A percentile compares a stretch with the other conserved stretches of the same genome.
Evolutionary conservation across 2,113 vertebrate genomes (phyloP).

Genomic region (Bufo bufo): DNA sequence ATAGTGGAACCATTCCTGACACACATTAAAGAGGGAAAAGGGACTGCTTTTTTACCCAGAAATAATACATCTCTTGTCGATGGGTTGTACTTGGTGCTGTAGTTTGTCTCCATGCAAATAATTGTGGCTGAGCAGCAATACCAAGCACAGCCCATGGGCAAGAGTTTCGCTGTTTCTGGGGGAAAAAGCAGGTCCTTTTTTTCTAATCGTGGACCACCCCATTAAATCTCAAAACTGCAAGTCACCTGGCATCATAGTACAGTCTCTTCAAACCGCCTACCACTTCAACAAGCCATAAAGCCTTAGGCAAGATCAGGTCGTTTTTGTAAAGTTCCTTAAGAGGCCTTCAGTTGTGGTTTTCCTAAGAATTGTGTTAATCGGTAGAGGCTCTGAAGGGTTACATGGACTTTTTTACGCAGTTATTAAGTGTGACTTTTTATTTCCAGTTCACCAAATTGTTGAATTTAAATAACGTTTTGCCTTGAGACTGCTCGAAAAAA

Average conservation of each 20-base stretch:
- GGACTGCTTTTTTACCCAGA: too few relatives aligned
- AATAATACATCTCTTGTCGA: too few relatives aligned
- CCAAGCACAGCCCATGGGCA: not conserved
- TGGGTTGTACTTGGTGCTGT: too few relatives aligned
- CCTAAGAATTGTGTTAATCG: constrained; percentile 21
- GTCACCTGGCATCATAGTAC: too few relatives aligned
- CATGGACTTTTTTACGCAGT: constrained; percentile 15
- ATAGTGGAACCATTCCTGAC: not conserved
- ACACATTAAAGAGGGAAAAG: not conserved
- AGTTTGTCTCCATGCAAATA: not conserved
- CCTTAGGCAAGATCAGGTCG: not conserved
- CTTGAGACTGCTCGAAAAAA: not conserved
- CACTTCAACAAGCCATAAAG: not conserved
- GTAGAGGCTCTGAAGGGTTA: not conserved
- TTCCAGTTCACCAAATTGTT: constrained; percentile 28
- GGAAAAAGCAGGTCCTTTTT: not conserved
- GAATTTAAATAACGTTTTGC: constrained; percentile 15
- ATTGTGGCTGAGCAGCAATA: not conserved
- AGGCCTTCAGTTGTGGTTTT: not conserved
- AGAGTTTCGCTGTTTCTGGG: not conserved
- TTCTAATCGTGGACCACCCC: not conserved
- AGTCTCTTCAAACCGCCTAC: too few relatives aligned
- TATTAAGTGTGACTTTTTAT: constrained; percentile 40
- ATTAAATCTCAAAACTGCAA: not conserved
- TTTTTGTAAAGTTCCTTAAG: not conserved